phyloP scores from a whole-genome alignment of 1,140 invertebrate species.

The Drosophila auraria region DNA sequence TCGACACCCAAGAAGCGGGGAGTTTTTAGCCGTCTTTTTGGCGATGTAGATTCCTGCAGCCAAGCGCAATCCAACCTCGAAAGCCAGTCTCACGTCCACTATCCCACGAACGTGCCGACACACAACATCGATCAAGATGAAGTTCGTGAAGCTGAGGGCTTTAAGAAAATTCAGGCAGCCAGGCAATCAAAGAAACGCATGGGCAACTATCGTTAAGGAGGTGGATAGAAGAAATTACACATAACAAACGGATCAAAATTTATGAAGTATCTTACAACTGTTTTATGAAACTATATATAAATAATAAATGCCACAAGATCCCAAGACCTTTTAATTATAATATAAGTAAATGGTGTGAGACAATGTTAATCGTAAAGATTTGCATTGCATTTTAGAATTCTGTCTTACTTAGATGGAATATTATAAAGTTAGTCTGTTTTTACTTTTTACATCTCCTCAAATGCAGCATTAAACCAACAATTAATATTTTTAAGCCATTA shows the following conservation, averaged over 20 bases:
- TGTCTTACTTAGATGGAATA: neutral
- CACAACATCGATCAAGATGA: neutral
- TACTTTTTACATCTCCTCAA: conserved; percentile 23
- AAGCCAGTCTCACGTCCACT: neutral
- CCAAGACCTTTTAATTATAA: neutral
- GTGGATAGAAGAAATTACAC: neutral
- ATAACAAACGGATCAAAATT: neutral
- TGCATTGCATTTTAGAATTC: neutral
- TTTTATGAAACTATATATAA: no score
- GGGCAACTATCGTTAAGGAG: neutral
- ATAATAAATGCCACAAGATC: neutral
- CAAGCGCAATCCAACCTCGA: neutral
- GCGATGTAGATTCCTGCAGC: neutral
- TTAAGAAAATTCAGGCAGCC: neutral
- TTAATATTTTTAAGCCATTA: neutral
- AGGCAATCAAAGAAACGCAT: neutral
- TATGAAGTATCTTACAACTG: neutral
- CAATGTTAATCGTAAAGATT: no score
- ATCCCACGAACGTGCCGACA: neutral
- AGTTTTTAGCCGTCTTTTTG: conserved; percentile 22
- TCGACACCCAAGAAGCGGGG: conserved; percentile 1
- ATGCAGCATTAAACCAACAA: neutral
- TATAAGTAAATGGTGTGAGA: no score
- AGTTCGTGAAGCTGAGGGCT: neutral
- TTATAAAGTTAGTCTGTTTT: neutral